A percentile compares a stretch with the other conserved stretches of the same genome.
These are phyloP conservation scores for Plotosus lineatus DNA, from an alignment of 2,113 vertebrate genomes.

Conservation along the genomic window DNA sequence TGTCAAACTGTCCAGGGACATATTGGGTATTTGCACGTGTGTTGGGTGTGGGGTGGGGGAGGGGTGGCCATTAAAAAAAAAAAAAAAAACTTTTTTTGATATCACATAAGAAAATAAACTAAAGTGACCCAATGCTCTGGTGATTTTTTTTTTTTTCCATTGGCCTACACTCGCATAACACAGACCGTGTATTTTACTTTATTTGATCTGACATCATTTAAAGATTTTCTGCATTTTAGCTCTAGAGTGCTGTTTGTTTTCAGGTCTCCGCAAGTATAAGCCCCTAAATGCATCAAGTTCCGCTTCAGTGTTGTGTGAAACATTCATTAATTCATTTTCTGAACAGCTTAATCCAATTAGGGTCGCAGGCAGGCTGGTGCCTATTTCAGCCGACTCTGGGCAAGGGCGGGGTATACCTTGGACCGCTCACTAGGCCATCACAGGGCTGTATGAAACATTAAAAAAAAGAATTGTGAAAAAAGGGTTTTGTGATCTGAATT, in stretches of 20 bases:
- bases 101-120: background rate
- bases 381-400: too few species aligned
- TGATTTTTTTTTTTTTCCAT: background rate
- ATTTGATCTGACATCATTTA: background rate
- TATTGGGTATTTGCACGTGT: background rate
- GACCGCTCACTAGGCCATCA: too few species aligned
- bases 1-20: background rate
- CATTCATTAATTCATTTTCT: too few species aligned
- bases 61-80: background rate
- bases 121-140: background rate
- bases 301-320: background rate
- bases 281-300: background rate
- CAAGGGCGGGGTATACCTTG: too few species aligned
- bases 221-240: background rate
- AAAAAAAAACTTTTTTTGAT: background rate
- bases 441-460: too few species aligned
- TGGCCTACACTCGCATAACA: background rate
- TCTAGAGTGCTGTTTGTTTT: background rate
- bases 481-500: slow-evolving; percentile 19
- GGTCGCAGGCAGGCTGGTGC: too few species aligned
- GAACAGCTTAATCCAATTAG: too few species aligned
- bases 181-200: background rate
- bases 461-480: too few species aligned
- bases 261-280: background rate
- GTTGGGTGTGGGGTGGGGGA: slow-evolving; percentile 9